Percentiles rank a stretch among this genome's conserved stretches.
These are phyloP conservation scores for Vanessa cardui DNA, from an alignment of 2,888 invertebrate species.

Conservation along the genomic window DNA sequence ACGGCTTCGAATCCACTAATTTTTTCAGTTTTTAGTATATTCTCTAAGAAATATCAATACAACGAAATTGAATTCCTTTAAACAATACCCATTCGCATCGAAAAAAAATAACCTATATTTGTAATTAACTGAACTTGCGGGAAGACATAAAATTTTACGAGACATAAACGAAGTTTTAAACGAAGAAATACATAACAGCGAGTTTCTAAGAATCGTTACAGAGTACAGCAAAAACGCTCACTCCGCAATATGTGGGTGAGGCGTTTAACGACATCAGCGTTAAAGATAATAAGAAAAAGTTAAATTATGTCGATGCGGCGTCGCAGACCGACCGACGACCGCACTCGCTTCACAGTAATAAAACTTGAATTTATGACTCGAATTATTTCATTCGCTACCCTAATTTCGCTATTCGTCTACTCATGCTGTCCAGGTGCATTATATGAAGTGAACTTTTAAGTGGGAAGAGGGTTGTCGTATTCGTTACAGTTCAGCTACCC, in stretches of 20 bases:
- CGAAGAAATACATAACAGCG: conserved; percentile 11
- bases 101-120: background rate
- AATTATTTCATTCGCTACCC: conserved; percentile 77
- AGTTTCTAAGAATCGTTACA: conserved; percentile 19
- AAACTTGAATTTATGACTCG: conserved; percentile 78
- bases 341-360: conserved; percentile 65
- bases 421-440: conserved; percentile 72
- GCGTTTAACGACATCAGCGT: conserved; percentile 75
- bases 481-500: conserved; percentile 58
- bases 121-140: background rate
- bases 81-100: too few relatives aligned
- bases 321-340: conserved; percentile 55
- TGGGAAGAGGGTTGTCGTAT: conserved; percentile 59
- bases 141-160: conserved; percentile 4
- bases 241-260: conserved; percentile 67
- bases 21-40: too few relatives aligned
- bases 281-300: conserved; percentile 83
- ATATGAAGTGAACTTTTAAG: conserved; percentile 69
- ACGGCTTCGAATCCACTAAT: too few relatives aligned
- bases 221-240: conserved; percentile 26
- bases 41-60: too few relatives aligned
- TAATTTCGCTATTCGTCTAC: conserved; percentile 66
- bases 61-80: too few relatives aligned
- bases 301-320: conserved; percentile 80
- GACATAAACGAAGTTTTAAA: conserved; percentile 12